Percentiles rank a stretch among this genome's conserved stretches.
These are phyloP conservation scores for Yoshiicerus persimilis DNA, from an alignment of 1,140 invertebrate genomes.

Conservation along the genomic window DNA sequence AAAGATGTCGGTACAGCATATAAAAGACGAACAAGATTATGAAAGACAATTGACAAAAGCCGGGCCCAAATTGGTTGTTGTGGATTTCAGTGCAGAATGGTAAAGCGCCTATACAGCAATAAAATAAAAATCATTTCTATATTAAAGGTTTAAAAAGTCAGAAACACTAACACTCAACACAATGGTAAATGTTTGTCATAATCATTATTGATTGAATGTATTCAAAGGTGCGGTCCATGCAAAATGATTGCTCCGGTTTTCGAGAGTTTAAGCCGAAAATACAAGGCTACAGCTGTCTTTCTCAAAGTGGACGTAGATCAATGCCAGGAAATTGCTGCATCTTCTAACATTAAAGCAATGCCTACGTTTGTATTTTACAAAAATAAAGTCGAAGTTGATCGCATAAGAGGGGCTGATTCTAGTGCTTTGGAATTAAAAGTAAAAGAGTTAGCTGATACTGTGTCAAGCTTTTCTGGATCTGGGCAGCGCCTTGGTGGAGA, in stretches of 20 bases:
- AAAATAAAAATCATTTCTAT: no score
- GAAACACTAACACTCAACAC: no score
- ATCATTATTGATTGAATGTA: not conserved
- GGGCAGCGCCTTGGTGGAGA: not conserved
- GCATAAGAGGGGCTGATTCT: constrained; percentile 60
- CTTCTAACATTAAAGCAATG: constrained; percentile 88
- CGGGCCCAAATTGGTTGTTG: constrained; percentile 75
- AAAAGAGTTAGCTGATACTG: not conserved
- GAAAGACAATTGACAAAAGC: not conserved
- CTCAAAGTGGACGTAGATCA: constrained; percentile 92
- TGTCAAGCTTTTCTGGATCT: not conserved
- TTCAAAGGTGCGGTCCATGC: constrained; percentile 85
- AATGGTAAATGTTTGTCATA: no score
- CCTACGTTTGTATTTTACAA: constrained; percentile 96
- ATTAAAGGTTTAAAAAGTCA: no score
- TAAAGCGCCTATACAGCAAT: no score
- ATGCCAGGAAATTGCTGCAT: constrained; percentile 77
- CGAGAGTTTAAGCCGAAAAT: constrained; percentile 78
- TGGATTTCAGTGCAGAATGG: constrained; percentile 89
- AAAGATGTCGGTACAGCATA: not conserved
- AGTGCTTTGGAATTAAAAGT: not conserved
- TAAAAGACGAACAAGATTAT: not conserved
- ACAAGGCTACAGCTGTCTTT: constrained; percentile 78
- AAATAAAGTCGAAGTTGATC: constrained; percentile 79
- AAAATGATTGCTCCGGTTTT: constrained; percentile 87